A percentile compares a stretch with the other conserved stretches of the same genome.
phyloP scores from a whole-genome alignment of 2,797 vertebrate species.

The Fistularia commersonii region DNA sequence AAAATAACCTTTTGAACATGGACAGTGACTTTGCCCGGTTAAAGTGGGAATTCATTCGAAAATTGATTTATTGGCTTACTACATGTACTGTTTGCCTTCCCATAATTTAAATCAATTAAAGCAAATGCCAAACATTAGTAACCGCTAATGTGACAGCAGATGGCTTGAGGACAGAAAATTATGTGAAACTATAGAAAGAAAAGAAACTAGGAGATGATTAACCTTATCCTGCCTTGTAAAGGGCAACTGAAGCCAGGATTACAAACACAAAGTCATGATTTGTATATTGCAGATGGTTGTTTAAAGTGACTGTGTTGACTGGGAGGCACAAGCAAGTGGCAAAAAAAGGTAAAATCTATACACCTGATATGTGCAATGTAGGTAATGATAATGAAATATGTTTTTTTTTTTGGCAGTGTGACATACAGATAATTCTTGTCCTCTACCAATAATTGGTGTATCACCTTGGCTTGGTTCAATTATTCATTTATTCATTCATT shows the following conservation, averaged over 20 bases:
- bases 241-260: conserved; percentile 29
- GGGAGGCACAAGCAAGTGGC: too few relatives aligned
- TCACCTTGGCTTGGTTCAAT: too few relatives aligned
- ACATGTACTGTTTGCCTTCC: conserved; percentile 46
- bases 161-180: conserved; percentile 50
- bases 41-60: conserved; percentile 56
- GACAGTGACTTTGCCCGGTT: conserved; percentile 52
- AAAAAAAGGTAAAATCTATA: too few relatives aligned
- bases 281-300: conserved; percentile 26
- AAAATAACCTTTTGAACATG: conserved; percentile 48
- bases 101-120: conserved; percentile 68
- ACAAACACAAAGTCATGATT: conserved; percentile 34
- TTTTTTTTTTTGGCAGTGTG: neutral
- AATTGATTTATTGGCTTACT: conserved; percentile 68
- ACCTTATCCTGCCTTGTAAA: conserved; percentile 62
- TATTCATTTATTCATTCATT: too few relatives aligned
- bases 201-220: conserved; percentile 61
- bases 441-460: neutral
- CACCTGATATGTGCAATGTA: too few relatives aligned
- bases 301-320: neutral
- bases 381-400: neutral
- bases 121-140: conserved; percentile 71
- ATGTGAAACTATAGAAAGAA: conserved; percentile 33
- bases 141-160: conserved; percentile 53
- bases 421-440: neutral